Conservation (phyloP, 64 coral and sea anemone species). For the Stylophora pistillata region DNA sequence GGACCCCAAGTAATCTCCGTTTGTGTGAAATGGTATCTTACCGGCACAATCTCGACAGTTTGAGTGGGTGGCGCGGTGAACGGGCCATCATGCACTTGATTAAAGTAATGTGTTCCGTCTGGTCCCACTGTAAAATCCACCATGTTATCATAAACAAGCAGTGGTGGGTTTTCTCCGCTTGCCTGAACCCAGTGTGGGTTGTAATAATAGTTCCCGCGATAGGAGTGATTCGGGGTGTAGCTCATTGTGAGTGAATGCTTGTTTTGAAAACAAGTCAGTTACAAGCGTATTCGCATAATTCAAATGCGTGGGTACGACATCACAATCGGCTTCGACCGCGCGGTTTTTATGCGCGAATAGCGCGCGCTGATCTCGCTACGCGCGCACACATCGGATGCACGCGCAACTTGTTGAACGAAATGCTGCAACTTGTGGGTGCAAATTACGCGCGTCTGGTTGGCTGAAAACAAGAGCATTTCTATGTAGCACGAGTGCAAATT, state of each 20-base stretch:
- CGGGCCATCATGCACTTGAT: conserved; percentile 37
- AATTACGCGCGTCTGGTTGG: no score
- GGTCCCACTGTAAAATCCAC: conserved; percentile 55
- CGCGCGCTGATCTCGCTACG: neutral
- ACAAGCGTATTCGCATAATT: neutral
- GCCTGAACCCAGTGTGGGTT: conserved; percentile 57
- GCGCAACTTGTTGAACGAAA: no score
- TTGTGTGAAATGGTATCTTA: neutral
- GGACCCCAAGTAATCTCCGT: no score
- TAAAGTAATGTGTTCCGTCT: conserved; percentile 62
- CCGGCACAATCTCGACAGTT: conserved; percentile 13
- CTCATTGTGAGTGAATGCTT: neutral
- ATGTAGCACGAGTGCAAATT: no score
- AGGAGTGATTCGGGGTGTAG: conserved; percentile 26
- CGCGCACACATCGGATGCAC: neutral
- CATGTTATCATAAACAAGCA: conserved; percentile 49
- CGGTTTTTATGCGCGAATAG: neutral
- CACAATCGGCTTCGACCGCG: conserved; percentile 12
- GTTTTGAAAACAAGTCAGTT: no score
- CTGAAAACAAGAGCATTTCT: no score
- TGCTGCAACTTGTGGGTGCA: no score
- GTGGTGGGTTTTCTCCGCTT: neutral
- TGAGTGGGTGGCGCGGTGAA: conserved; percentile 3
- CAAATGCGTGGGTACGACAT: conserved; percentile 11
- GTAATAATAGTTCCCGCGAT: conserved; percentile 58